Evolutionary conservation across 2,113 vertebrate species (phyloP).

Genomic region (Colius striatus): DNA sequence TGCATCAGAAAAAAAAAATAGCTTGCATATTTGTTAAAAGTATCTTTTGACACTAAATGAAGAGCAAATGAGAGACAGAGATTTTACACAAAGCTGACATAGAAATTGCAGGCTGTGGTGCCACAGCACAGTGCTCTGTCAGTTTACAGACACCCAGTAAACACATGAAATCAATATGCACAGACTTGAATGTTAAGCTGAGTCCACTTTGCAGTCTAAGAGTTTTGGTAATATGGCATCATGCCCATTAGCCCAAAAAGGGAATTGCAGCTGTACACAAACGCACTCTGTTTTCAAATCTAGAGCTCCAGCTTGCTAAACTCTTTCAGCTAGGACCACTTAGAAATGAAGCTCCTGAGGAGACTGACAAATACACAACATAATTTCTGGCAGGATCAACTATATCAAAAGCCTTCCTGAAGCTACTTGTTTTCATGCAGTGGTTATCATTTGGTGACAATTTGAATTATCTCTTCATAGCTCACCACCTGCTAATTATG

Average conservation of each 20-base stretch:
- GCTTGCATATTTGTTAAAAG: neutral
- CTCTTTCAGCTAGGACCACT: neutral
- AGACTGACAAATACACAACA: neutral
- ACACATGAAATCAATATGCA: neutral
- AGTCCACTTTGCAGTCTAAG: neutral
- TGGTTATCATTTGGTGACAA: neutral
- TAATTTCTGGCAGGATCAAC: neutral
- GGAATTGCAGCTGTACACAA: neutral
- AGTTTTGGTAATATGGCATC: neutral
- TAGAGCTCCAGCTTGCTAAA: neutral
- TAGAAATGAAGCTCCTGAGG: neutral
- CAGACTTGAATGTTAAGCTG: neutral
- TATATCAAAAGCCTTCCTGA: neutral
- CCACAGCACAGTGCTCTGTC: neutral
- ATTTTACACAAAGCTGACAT: neutral
- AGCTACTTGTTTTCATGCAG: neutral
- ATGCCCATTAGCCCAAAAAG: neutral
- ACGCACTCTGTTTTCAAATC: neutral
- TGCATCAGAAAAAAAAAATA: neutral
- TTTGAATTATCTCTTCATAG: neutral
- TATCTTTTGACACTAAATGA: neutral
- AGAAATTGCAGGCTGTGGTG: neutral
- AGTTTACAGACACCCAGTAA: neutral
- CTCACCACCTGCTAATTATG: neutral
- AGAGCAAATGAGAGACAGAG: neutral